Evolutionary conservation across 30 jellyfish, hydroid and myxozoan species (phyloP).

Genomic region (Pseudorhiza aurosa): DNA sequence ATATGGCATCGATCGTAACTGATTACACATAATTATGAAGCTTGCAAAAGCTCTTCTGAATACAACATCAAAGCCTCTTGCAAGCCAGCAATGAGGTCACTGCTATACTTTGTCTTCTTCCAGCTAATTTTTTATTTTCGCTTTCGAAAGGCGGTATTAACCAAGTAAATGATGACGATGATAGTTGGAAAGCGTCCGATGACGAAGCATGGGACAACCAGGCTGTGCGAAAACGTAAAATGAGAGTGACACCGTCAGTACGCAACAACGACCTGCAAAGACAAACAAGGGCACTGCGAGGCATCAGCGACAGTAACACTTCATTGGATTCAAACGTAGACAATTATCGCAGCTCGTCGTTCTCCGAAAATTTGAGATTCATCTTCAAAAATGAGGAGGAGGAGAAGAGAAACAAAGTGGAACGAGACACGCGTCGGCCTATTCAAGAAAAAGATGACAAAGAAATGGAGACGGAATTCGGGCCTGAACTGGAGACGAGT

Average conservation of each 20-base stretch:
- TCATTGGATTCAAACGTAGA: constrained; percentile 58
- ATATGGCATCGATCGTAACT: not conserved
- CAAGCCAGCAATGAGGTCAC: no score
- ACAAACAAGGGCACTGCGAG: constrained; percentile 14
- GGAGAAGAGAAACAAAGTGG: not conserved
- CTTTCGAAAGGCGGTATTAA: constrained; percentile 56
- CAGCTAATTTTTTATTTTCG: no score
- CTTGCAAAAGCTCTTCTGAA: no score
- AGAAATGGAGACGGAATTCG: constrained; percentile 62
- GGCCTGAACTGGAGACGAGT: constrained; percentile 68
- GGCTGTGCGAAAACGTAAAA: not conserved
- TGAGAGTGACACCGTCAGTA: constrained; percentile 2
- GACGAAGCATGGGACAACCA: constrained; percentile 39
- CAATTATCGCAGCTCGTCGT: constrained; percentile 17
- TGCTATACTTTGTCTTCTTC: no score
- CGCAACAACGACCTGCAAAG: constrained; percentile 4
- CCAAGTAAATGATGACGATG: constrained; percentile 67
- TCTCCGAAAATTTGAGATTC: constrained; percentile 46
- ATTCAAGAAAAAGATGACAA: not conserved
- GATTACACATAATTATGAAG: no score
- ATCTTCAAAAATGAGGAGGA: constrained; percentile 24
- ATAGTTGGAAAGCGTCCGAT: constrained; percentile 67
- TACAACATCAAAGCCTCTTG: no score
- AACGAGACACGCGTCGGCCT: not conserved
- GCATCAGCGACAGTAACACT: constrained; percentile 54